Evolutionary conservation across 92 coral and sea anemone species (phyloP), one percentile per base, ranked within the genome.

Genomic region (Epizoanthus scotinus): DNA sequence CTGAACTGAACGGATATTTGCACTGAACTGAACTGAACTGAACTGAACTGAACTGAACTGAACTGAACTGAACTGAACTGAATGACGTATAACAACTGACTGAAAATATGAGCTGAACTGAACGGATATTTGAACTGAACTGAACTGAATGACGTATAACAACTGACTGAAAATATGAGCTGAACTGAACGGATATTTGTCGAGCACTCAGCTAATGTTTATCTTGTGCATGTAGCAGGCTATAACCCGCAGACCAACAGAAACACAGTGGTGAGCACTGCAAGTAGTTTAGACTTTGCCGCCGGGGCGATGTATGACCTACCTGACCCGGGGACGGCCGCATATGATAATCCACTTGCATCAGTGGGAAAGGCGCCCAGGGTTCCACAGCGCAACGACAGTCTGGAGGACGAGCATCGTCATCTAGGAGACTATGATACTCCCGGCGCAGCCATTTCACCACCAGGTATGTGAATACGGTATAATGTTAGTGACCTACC

Each of bases 261-360:
- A 49, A 87, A 87, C 53, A 82, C 85, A 6, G 19, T 84, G 18
- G 55, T 31, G 52, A 55, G 85, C 31, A 64, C 57, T 49, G 25
- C 71, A 49, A 70, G 56, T 5, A 94, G 98, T 72, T 52, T 94
- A 26, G 90, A 74, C 26, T 93, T 93, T 79, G 94, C 98, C 14
- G 94, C 94, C 22, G 98, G 98, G 6, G 91, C 98, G 6, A 70
- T 86, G 54, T 95, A 87, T 83, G 96, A 90, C 8, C 67, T 80
- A 65, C 92, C 90, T 9, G 66, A 73, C 4, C 77, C 72, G 2
- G 73, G 84, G n/a, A 36, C 85, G 12, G 96, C 91, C 1, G 83
- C 89, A 53, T 95, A 89, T 63, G 92, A 87, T 52, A 95, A 95
- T 49, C 99, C 99, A 0, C 75, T 95, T 75, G 92, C 92, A 21